Conservation (phyloP, 2,888 invertebrate genomes). For the Lymantria monacha region DNA sequence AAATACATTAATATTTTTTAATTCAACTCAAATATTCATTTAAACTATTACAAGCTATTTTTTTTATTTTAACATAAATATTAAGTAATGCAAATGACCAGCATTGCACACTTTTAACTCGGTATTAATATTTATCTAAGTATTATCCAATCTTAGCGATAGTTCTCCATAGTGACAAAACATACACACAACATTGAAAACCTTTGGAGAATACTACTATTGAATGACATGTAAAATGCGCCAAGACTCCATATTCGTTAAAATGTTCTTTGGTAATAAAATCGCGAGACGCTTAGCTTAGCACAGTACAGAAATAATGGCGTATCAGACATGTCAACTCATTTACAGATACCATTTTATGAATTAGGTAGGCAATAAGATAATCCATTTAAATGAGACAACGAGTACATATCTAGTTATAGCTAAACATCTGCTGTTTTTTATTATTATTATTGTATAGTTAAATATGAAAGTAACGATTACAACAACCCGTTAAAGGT, state of each 20-base stretch:
- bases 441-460: constrained; percentile 25
- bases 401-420: constrained; percentile 60
- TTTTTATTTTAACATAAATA: constrained; percentile 76
- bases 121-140: constrained; percentile 75
- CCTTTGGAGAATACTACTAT: constrained; percentile 57
- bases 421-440: constrained; percentile 42
- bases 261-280: constrained; percentile 33
- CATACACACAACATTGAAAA: constrained; percentile 63
- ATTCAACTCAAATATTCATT: constrained; percentile 81
- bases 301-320: constrained; percentile 5
- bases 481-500: constrained; percentile 40
- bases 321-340: constrained; percentile 20
- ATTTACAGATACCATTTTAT: constrained; percentile 28
- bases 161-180: constrained; percentile 72
- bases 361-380: constrained; percentile 32
- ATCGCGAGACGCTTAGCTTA: constrained; percentile 12
- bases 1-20: constrained; percentile 83
- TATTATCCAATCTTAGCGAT: constrained; percentile 76
- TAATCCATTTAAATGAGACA: constrained; percentile 48
- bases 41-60: constrained; percentile 82
- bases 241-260: constrained; percentile 8
- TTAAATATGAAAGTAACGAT: constrained; percentile 38
- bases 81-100: constrained; percentile 80
- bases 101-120: constrained; percentile 79
- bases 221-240: constrained; percentile 32